Percentiles rank a stretch among this genome's conserved stretches.
Evolutionary conservation across 92 coral and sea anemone genomes (phyloP).

Genomic region (Bergia sp.): DNA sequence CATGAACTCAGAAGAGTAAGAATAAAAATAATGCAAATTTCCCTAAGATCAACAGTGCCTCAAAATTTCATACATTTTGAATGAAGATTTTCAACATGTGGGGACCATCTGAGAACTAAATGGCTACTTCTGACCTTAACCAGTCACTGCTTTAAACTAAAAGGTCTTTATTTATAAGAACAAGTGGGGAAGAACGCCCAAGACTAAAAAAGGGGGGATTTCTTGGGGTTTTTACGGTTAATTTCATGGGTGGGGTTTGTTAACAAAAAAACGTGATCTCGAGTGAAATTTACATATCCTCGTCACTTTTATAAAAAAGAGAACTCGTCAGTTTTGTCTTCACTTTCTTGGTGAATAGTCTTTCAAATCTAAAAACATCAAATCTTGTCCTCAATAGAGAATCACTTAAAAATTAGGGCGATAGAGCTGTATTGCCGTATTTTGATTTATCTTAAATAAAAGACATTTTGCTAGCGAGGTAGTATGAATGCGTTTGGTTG

Average conservation of each 20-base stretch:
- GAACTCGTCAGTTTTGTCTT: conserved; percentile 8
- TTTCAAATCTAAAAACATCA: conserved; percentile 35
- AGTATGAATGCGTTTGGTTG: conserved; percentile 27
- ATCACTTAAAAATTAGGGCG: conserved; percentile 31
- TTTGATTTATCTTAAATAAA: conserved; percentile 42
- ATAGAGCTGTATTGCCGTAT: conserved; percentile 13
- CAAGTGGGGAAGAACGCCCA: not conserved
- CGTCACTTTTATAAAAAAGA: conserved; percentile 44
- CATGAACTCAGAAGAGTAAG: not conserved
- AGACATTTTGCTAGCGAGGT: conserved; percentile 34
- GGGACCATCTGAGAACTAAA: conserved; percentile 57
- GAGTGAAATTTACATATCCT: conserved; percentile 45
- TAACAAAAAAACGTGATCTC: conserved; percentile 46
- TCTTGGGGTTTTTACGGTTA: conserved; percentile 17
- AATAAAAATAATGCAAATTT: conserved; percentile 33
- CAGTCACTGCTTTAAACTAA: conserved; percentile 21
- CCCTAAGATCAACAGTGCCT: conserved; percentile 40
- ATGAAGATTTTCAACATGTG: conserved; percentile 55
- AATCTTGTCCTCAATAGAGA: conserved; percentile 27
- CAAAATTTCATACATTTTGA: conserved; percentile 44
- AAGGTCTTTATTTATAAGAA: conserved; percentile 43
- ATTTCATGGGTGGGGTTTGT: conserved; percentile 50
- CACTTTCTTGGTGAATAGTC: conserved; percentile 13
- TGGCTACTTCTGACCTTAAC: conserved; percentile 38
- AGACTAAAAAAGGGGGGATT: conserved; percentile 21